Evolutionary conservation across 2,888 invertebrate species (phyloP).

Genomic region (Pilophorus perplexus): DNA sequence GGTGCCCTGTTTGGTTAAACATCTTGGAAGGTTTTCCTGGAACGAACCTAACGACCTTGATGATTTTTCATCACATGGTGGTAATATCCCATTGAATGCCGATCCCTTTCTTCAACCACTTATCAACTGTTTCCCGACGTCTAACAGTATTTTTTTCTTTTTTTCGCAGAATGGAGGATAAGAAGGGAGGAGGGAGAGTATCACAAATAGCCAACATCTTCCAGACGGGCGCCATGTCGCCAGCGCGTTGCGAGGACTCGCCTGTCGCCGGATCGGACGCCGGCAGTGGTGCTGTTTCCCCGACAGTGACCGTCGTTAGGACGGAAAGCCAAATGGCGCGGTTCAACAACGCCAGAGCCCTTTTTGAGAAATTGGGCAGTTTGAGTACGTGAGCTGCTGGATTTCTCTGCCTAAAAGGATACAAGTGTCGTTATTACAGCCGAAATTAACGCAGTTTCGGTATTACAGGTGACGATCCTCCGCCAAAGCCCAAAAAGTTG

Average conservation of each 20-base stretch:
- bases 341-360: slow-evolving; percentile 85
- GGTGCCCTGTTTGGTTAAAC: no score
- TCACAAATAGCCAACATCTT: slow-evolving; percentile 90
- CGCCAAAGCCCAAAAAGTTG: slow-evolving; percentile 45
- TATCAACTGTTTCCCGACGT: no score
- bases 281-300: slow-evolving; percentile 43
- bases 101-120: no score
- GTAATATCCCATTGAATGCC: no score
- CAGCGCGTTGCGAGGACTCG: slow-evolving; percentile 53
- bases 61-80: no score
- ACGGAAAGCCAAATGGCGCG: slow-evolving; percentile 87
- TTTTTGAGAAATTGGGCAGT: slow-evolving; percentile 81
- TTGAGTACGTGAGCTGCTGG: slow-evolving; percentile 41
- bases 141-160: no score
- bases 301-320: slow-evolving; percentile 70
- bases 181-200: slow-evolving; percentile 51
- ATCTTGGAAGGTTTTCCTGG: no score
- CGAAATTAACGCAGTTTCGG: background rate
- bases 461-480: slow-evolving; percentile 38
- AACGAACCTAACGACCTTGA: no score
- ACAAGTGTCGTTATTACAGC: background rate
- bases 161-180: slow-evolving; percentile 50
- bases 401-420: background rate
- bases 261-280: slow-evolving; percentile 45
- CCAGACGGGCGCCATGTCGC: slow-evolving; percentile 61